Base-by-base conservation (phyloP, 2,113 vertebrate genomes). In the Dryoscopus gambensis region DNA sequence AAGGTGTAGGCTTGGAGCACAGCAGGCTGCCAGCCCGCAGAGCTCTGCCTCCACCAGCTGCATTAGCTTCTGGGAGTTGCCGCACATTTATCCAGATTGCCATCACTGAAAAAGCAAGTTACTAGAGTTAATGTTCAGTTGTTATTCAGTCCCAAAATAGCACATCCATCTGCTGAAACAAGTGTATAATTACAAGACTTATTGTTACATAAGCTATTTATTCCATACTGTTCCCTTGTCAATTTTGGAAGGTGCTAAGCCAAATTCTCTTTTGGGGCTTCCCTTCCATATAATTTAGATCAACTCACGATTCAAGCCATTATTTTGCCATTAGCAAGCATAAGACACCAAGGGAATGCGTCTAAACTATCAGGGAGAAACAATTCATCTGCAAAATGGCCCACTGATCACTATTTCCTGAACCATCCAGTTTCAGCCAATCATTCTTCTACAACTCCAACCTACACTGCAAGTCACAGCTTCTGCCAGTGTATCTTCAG, bases 141-240 rank as follows among this genome's bases (percentile, higher is more conserved):
- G 83, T 93, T 95, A 92, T 89, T 94, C 79, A 81, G 63, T 86
- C 89, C 83, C 52, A 89, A 93, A 95, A 95, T 90, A 95, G 80
- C 60, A 67, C 68, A 86, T 37, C 79, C 94, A 95, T 95, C 94
- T 93, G 89, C 83, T 93, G 67, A 93, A 95, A 90, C 42, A 74
- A 90, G 71, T 39, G 47, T 70, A 59, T 74, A 88, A 95, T 95
- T 96, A 88, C 84, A 86, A 93, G 37, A 88, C 69, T 79, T 83
- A 80, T 65, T 95, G 88, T 93, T 95, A 90, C 42, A 70, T 95
- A 88, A 94, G 47, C 67, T 89, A 92, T 63, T 86, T 83, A 86
- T 81, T 90, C 89, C 55, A 89, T 92, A 90, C 52, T 56, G 18
- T 56, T 92, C 64, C 33, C 47, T 47, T 47, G 64, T 78, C 86